Evolutionary conservation across 2,113 vertebrate species (phyloP).

Genomic region (Pseudonaja textilis): DNA sequence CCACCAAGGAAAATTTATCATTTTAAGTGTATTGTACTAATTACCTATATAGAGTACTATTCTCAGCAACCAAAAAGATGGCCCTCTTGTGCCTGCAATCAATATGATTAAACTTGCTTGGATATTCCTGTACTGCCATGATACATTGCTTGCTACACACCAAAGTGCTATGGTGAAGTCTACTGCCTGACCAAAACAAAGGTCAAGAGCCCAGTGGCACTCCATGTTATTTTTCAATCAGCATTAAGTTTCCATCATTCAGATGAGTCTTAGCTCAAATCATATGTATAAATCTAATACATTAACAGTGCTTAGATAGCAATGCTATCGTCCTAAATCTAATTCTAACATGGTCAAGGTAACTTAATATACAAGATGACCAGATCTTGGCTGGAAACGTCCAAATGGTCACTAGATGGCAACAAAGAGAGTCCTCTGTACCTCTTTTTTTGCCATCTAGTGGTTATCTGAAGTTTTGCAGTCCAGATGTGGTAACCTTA

Average conservation of each 20-base stretch:
- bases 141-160: too few relatives aligned
- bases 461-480: neutral
- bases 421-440: neutral
- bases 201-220: neutral
- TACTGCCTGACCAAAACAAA: neutral
- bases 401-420: neutral
- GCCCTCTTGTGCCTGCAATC: neutral
- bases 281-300: neutral
- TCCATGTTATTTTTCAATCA: neutral
- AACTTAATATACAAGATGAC: neutral
- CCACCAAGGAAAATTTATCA: neutral
- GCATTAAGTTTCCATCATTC: neutral
- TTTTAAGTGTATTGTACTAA: conserved; percentile 20
- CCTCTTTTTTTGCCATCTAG: neutral
- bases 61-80: neutral
- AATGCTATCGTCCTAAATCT: neutral
- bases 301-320: neutral
- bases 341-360: neutral
- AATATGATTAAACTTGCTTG: neutral
- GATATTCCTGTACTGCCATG: neutral
- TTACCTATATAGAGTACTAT: neutral
- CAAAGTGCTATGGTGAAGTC: neutral
- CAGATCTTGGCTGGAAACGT: neutral
- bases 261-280: neutral
- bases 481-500: neutral